These are phyloP conservation scores for Chloroceryle aenea DNA, from an alignment of 2,113 vertebrate species.

Conservation along the genomic window DNA sequence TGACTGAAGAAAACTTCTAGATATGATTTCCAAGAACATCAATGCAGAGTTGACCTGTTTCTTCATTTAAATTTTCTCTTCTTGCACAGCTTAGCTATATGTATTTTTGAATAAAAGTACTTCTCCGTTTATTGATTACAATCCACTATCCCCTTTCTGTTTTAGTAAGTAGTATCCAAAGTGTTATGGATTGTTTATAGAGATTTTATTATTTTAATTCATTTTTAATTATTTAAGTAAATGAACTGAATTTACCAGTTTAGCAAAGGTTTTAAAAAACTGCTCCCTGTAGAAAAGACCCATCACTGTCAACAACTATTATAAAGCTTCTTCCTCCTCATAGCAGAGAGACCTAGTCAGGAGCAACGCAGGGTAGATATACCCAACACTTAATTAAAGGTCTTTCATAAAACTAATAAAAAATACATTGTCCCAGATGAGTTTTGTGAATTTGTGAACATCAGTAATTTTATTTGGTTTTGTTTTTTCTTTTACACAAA, in stretches of 20 bases:
- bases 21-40: background rate
- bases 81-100: background rate
- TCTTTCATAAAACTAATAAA: background rate
- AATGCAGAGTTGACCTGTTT: background rate
- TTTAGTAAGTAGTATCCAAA: background rate
- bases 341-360: background rate
- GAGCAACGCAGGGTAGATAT: background rate
- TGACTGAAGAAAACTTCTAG: background rate
- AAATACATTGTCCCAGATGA: background rate
- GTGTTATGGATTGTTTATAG: background rate
- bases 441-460: background rate
- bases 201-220: background rate
- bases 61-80: background rate
- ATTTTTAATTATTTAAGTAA: background rate
- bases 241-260: background rate
- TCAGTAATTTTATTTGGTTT: background rate
- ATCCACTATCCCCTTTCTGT: background rate
- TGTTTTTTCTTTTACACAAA: background rate
- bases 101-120: background rate
- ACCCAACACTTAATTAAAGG: background rate
- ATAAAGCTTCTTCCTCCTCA: rapidly evolving
- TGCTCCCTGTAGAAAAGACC: background rate
- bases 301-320: background rate
- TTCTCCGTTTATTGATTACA: background rate
- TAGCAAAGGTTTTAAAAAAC: background rate